Evolutionary conservation across 2,797 vertebrate species (phyloP), one percentile per base, ranked within the genome.

Genomic region (Urosaurus nigricauda): DNA sequence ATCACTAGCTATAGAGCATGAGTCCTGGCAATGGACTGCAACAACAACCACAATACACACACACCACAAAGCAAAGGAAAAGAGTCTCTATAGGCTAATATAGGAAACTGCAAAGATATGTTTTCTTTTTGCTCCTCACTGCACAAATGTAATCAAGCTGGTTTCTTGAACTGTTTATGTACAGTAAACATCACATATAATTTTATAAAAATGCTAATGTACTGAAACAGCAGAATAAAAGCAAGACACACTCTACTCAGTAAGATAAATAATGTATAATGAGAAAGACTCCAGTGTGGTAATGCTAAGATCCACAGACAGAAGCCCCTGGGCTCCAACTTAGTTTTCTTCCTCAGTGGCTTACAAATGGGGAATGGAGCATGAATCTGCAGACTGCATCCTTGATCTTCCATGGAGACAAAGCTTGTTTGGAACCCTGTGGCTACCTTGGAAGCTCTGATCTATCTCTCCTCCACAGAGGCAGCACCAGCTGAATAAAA

Each of bases 271-370:
- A 83, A 3, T 85, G 40, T 16, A 89, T 93, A 91, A 88, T 68
- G 74, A 77, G 9, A 77, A 63, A 80, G 80, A 89, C 43, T 83
- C 43, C 40, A 74, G 37, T 32, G 35, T 87, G 81, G 81, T 90
- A 58, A n/a, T 79, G 73, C 32, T 73, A 84, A 92, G 89, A 88
- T 11, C 14, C 53, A 60, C 56, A 88, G 84, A 2, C 87, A 83
- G 90, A 92, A 37, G 4, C 65, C 6, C 2, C 86, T 73, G 82
- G 68, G 73, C 71, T 90, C 89, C 35, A 53, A 0, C 29, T 5
- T 56, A 84, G 70, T 86, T 91, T 56, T 16, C 17, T 74, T 24
- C 40, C 8, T 71, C 71, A 47, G 13, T 73, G 13, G 14, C 11
- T 78, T 77, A 35, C 24, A 75, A 85, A 58, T 68, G 29, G 65